Evolutionary conservation across 2,113 vertebrate species (phyloP), one percentile per base, ranked within the genome.

Genomic region (Thunnus maccoyii): DNA sequence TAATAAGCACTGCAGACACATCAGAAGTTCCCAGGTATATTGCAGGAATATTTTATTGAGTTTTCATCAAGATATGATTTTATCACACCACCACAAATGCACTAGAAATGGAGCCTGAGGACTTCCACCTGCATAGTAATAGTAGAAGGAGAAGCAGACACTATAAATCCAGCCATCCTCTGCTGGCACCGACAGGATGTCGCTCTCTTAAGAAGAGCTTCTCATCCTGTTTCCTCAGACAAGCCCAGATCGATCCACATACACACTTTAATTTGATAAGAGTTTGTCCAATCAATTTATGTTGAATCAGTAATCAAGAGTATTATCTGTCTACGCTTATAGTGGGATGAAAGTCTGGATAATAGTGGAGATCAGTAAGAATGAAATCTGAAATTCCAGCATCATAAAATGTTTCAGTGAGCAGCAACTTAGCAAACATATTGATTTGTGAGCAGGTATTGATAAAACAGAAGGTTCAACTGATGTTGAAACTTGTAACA

Each of bases 1-100:
- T 41, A 41, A 41, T 9, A 63, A 84, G 55, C 36, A 41, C 8
- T 54, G 14, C 20, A 82, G 17, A 22, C 41, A 44, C 30, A 73
- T 62, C 51, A 76, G 2, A 71, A 15, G n/a, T 58, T 76, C 62
- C 60, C n/a, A 11, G 44, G 56, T 68, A 44, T 25, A 17, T 25
- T 36, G n/a, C 10, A 50, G 3, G 32, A 78, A 66, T 72, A 4
- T 46, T 79, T 55, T 58, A 89, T 86, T 56, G 60, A 86, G 79
- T 72, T 80, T n/a, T 80, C 77, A 84, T 84, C 71, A 74, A 62
- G 58, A 54, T 56, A 14, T 47, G 32, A 80, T 80, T 87, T 72
- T 80, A 68, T 71, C 55, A 74, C 80, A 52, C 50, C 17, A 14
- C n/a, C 46, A 58, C 47, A 69, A 68, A 68, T 30, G 47, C 51